phyloP scores from a whole-genome alignment of 64 coral and sea anemone genomes.

The Stylophora pistillata region DNA sequence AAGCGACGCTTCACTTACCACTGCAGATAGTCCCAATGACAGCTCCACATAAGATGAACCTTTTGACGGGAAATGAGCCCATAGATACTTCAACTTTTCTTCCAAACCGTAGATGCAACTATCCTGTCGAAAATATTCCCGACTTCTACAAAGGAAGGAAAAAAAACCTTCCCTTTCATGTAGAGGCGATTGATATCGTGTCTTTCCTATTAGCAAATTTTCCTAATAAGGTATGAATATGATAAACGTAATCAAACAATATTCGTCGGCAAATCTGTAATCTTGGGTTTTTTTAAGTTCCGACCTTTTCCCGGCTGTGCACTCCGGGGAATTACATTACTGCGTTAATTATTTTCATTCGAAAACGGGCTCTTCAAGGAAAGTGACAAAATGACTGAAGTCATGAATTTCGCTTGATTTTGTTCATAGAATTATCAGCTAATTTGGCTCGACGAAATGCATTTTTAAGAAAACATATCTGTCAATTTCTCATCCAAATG shows the following conservation, averaged over 20 bases:
- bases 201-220: not conserved
- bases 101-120: not conserved
- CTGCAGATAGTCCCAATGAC: not conserved
- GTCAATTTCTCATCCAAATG: too few species aligned
- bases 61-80: not conserved
- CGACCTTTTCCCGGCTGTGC: not conserved
- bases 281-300: not conserved
- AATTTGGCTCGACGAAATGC: too few species aligned
- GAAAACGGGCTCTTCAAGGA: not conserved
- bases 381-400: too few species aligned
- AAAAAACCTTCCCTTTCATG: not conserved
- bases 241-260: slow-evolving; percentile 9
- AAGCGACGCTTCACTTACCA: not conserved
- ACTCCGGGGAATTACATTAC: slow-evolving; percentile 4
- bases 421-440: too few species aligned
- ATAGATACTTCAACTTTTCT: not conserved
- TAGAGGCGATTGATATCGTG: not conserved
- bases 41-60: not conserved
- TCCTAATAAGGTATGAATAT: not conserved
- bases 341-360: not conserved
- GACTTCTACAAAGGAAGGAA: not conserved
- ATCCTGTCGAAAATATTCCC: not conserved
- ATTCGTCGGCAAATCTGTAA: not conserved
- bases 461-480: too few species aligned
- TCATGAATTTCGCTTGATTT: too few species aligned